A percentile compares a stretch with the other conserved stretches of the same genome.
phyloP scores from a whole-genome alignment of 2,797 vertebrate genomes.

The Notolepis coatsorum region DNA sequence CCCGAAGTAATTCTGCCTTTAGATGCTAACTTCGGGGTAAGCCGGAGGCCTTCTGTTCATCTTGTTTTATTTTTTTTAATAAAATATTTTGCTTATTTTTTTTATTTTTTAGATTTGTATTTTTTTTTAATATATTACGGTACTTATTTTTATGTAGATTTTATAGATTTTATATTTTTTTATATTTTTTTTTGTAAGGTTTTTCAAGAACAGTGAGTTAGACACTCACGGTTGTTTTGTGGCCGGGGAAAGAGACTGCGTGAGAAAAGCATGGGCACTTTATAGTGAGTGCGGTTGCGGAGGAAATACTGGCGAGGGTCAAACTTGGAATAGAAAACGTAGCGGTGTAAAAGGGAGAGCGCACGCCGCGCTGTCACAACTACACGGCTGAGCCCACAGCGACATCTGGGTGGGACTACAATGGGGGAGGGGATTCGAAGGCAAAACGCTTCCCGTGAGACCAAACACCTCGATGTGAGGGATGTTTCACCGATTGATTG shows the following conservation, averaged over 20 bases:
- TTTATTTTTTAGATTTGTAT: constrained; percentile 49
- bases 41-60: constrained; percentile 59
- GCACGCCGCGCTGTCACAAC: constrained; percentile 42
- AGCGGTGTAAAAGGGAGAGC: constrained; percentile 73
- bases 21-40: constrained; percentile 60
- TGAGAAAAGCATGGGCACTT: constrained; percentile 77
- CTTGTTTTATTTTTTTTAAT: constrained; percentile 29
- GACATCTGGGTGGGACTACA: constrained; percentile 73
- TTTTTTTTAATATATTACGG: constrained; percentile 56
- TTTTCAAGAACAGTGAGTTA: constrained; percentile 83
- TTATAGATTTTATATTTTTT: constrained; percentile 83
- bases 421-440: not conserved
- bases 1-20: constrained; percentile 40
- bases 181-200: constrained; percentile 79
- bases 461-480: not conserved
- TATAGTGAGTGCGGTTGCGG: constrained; percentile 79
- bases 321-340: constrained; percentile 58
- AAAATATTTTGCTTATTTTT: constrained; percentile 69
- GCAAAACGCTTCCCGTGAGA: not conserved
- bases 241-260: constrained; percentile 83
- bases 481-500: too few relatives aligned
- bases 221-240: constrained; percentile 85
- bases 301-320: constrained; percentile 79
- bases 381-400: constrained; percentile 71
- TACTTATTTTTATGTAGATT: constrained; percentile 79